Percentiles rank a stretch among this genome's conserved stretches.
phyloP scores from a whole-genome alignment of 2,888 invertebrate genomes.

The Drosophila multiciliata region DNA sequence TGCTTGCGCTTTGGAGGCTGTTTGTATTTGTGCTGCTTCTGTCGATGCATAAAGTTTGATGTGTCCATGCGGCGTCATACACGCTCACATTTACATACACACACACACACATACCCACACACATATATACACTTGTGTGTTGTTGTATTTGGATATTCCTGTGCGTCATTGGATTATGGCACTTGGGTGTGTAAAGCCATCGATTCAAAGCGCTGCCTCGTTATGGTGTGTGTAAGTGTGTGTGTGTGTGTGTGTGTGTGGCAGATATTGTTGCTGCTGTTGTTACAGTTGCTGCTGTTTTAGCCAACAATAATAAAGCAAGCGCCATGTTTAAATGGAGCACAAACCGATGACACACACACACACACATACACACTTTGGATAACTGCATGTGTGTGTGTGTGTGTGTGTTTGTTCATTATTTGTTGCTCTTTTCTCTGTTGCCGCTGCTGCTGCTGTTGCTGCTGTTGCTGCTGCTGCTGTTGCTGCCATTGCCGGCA shows the following conservation, averaged over 20 bases:
- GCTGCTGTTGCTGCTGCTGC: conserved; percentile 19
- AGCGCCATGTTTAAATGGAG: conserved; percentile 76
- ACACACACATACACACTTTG: conserved; percentile 33
- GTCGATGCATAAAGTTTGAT: conserved; percentile 83
- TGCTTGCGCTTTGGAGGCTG: conserved; percentile 14
- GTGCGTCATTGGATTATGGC: conserved; percentile 84
- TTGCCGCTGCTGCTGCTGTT: conserved; percentile 33
- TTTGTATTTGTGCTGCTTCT: conserved; percentile 33
- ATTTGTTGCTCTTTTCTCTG: conserved; percentile 74
- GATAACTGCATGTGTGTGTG: conserved; percentile 26
- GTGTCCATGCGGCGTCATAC: conserved; percentile 83
- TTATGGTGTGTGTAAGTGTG: conserved; percentile 36
- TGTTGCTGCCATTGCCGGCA: conserved; percentile 46
- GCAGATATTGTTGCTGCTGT: conserved; percentile 27
- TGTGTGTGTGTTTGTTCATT: conserved; percentile 65
- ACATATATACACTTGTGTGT: conserved; percentile 32
- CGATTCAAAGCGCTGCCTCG: conserved; percentile 74
- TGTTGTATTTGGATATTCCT: conserved; percentile 80
- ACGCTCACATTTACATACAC: conserved; percentile 67
- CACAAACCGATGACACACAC: conserved; percentile 58
- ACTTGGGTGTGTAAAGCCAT: conserved; percentile 85
- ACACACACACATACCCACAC: conserved; percentile 19
- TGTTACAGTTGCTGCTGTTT: conserved; percentile 26
- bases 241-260: conserved; percentile 6
- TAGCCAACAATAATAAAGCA: conserved; percentile 74